Conservation (phyloP, 2,113 vertebrate species). For the Oncorhynchus masou region DNA sequence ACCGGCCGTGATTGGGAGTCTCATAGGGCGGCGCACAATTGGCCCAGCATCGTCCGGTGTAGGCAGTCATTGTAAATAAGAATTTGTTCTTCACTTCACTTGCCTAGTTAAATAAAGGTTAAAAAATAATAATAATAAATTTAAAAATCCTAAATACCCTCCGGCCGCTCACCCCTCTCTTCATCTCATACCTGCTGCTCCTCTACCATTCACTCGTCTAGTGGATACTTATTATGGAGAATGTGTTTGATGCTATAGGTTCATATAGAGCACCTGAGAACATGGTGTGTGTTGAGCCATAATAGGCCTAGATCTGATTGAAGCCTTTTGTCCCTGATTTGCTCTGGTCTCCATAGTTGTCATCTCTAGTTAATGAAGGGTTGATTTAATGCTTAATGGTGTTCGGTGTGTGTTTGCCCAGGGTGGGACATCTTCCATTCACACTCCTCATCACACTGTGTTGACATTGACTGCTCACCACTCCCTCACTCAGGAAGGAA, state of each 20-base stretch:
- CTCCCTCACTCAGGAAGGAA: constrained; percentile 27
- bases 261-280: too few relatives aligned
- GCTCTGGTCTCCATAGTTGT: constrained; percentile 42
- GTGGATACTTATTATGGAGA: neutral
- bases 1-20: too few relatives aligned
- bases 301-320: constrained; percentile 31
- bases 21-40: too few relatives aligned
- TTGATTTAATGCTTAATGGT: constrained; percentile 65
- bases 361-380: constrained; percentile 65
- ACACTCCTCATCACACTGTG: constrained; percentile 60
- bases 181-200: neutral
- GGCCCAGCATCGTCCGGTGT: too few relatives aligned
- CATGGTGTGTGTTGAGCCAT: constrained; percentile 1
- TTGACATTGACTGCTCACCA: constrained; percentile 56
- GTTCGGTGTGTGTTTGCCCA: constrained; percentile 66
- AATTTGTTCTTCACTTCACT: too few relatives aligned
- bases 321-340: constrained; percentile 22
- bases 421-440: constrained; percentile 69
- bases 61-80: too few relatives aligned
- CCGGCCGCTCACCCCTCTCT: constrained; percentile 10
- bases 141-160: constrained; percentile 57
- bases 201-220: neutral
- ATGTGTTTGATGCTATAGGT: neutral
- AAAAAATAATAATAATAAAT: too few relatives aligned
- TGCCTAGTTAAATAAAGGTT: too few relatives aligned